Evolutionary conservation across 2,113 vertebrate genomes (phyloP).

Genomic region (Cygnus atratus): DNA sequence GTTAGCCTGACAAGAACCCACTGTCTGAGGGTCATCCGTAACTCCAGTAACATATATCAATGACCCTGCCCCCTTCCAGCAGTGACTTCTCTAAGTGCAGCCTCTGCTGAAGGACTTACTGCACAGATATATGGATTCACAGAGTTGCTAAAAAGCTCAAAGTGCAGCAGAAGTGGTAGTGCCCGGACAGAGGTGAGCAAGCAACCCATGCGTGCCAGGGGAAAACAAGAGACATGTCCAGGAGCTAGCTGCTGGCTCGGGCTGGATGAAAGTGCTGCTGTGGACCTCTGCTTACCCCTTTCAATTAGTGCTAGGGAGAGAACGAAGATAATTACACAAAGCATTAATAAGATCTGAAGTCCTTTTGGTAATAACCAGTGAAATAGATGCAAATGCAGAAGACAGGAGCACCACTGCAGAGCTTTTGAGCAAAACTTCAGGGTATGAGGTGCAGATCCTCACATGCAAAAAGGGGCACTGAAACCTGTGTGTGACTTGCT

Average conservation of each 20-base stretch:
- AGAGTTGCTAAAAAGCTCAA: not conserved
- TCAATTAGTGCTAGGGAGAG: not conserved
- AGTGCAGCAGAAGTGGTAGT: not conserved
- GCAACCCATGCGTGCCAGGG: rapidly evolving
- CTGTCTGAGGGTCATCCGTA: not conserved
- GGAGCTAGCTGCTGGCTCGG: not conserved
- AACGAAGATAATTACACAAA: not conserved
- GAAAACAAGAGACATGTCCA: not conserved
- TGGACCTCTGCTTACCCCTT: not conserved
- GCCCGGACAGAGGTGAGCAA: rapidly evolving
- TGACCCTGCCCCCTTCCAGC: not conserved
- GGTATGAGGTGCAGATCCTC: rapidly evolving
- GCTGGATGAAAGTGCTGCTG: not conserved
- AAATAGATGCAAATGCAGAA: not conserved
- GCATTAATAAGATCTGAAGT: not conserved
- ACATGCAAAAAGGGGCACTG: not conserved
- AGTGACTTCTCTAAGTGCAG: not conserved
- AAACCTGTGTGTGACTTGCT: not conserved
- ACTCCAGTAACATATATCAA: not conserved
- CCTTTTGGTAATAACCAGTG: not conserved
- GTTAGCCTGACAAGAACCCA: not conserved
- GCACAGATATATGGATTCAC: too few species aligned
- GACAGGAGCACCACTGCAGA: rapidly evolving
- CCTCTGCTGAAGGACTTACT: too few species aligned
- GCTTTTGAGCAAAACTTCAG: not conserved